phyloP scores from a whole-genome alignment of 2,113 vertebrate species.

The Mirza zaza region DNA sequence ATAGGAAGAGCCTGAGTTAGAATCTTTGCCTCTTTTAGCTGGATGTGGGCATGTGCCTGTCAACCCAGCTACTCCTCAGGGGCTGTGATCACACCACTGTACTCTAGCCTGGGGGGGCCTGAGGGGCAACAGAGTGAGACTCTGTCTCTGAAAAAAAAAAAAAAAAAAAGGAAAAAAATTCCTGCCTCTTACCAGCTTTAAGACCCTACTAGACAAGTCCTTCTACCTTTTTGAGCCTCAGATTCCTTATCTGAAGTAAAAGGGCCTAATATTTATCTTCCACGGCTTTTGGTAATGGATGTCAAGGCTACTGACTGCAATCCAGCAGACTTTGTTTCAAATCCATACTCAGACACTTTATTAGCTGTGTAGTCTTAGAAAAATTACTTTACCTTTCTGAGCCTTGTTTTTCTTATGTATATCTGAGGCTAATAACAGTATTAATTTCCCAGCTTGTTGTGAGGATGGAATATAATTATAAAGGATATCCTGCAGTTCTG shows the following conservation, averaged over 20 bases:
- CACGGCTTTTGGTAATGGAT: neutral
- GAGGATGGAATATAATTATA: neutral
- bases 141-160: too few species aligned
- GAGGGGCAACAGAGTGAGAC: too few species aligned
- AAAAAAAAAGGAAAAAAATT: too few species aligned
- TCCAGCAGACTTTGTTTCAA: neutral
- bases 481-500: neutral
- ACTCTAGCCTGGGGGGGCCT: too few species aligned
- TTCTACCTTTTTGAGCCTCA: neutral
- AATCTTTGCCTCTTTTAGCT: neutral
- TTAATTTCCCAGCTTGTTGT: neutral
- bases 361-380: neutral
- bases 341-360: neutral
- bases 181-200: neutral
- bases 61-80: too few species aligned
- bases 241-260: neutral
- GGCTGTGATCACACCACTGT: too few species aligned
- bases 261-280: neutral
- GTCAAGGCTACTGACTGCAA: neutral
- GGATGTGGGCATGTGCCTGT: too few species aligned
- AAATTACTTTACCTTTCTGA: neutral
- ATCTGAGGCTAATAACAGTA: neutral
- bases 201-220: neutral
- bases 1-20: neutral
- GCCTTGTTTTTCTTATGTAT: neutral